Base-by-base conservation (phyloP, 1,140 invertebrate species). In the Trichomalopsis sarcophagae region DNA sequence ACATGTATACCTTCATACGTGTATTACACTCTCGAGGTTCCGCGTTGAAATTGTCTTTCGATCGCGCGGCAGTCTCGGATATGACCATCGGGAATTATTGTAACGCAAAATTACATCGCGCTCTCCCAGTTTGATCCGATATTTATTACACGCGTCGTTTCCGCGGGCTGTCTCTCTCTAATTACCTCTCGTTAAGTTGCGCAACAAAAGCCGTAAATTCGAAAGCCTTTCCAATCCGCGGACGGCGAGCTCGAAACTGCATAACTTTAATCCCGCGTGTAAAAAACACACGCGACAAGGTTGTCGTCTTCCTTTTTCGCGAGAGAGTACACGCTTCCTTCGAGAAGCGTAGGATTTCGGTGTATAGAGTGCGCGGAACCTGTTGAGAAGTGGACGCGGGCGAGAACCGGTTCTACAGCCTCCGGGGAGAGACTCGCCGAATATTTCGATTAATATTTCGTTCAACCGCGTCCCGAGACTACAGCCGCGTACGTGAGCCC, bases 391-490 rank as follows among this genome's bases (percentile, higher is more conserved):
- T 23, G 21, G 50, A 23, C 7, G 33, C 69, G 2, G 9, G 2
- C 0, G n/a, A 81, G 74, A 84, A 84, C 77, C 77, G 77, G 83
- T 84, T 84, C 40, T 27, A n/a, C 77, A 27, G 50, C 21, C 75
- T 30, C 11, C 17, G 2, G 13, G 14, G 11, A 55, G 36, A 36
- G 14, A n/a, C 47, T 55, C 76, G n/a, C 40, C 27, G 27, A 78
- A 84, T 84, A 71, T 84, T 84, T 71, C 73, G 44, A 69, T 78
- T 84, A 84, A 84, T 79, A 77, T 71, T 71, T 84, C 27, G n/a
- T 30, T 30, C 11, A 23, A 40, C 11, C 50, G 9, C 4, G 66
- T 68, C n/a, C 21, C 11, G 47, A 9, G 17, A 55, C 47, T 50
- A 50, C 14, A 50, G 47, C 5, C 47, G 14, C 14, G 14, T 50